Evolutionary conservation across 2,797 vertebrate genomes (phyloP).

Genomic region (Moxostoma hubbsi): DNA sequence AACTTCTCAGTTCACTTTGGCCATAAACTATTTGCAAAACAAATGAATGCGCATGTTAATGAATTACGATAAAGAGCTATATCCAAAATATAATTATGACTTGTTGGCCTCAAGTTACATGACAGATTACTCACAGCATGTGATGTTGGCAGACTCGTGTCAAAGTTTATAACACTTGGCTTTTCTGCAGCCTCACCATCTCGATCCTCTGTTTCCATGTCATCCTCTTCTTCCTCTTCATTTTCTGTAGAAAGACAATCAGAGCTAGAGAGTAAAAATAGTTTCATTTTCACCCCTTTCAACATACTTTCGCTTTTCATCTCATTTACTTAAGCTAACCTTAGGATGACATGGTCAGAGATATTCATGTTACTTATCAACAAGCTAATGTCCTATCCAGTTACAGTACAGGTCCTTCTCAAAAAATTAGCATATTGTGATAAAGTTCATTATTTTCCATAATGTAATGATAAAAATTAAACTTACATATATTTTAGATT

Average conservation of each 20-base stretch:
- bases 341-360: not conserved
- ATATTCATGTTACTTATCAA: not conserved
- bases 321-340: not conserved
- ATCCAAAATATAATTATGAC: not conserved
- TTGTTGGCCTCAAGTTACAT: slow-evolving; percentile 18
- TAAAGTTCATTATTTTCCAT: too few relatives aligned
- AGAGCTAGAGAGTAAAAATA: not conserved
- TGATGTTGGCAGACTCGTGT: slow-evolving; percentile 94
- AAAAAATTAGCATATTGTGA: too few relatives aligned
- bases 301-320: slow-evolving; percentile 7
- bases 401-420: too few relatives aligned
- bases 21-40: not conserved
- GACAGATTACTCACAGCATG: slow-evolving; percentile 82
- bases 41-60: not conserved
- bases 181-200: slow-evolving; percentile 87
- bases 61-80: not conserved
- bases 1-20: not conserved
- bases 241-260: slow-evolving; percentile 74
- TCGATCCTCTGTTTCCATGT: slow-evolving; percentile 94
- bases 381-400: not conserved
- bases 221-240: slow-evolving; percentile 89
- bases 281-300: slow-evolving; percentile 22
- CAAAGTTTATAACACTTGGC: slow-evolving; percentile 92
- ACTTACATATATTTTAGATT: too few relatives aligned
- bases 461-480: too few relatives aligned